Evolutionary conservation across 2,113 vertebrate genomes (phyloP).

Genomic region (Amazona guildingii): DNA sequence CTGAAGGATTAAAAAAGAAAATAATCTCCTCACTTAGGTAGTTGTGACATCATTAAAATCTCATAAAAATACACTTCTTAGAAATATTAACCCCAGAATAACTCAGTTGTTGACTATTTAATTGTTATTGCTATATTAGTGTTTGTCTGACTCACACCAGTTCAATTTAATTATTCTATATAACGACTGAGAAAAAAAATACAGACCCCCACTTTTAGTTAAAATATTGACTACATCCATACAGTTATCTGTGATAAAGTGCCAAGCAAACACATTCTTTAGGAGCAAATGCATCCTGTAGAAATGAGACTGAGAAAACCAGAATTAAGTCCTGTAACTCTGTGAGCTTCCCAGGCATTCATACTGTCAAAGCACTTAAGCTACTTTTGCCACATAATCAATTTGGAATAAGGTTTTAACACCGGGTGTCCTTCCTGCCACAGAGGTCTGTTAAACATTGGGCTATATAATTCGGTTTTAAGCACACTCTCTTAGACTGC

Average conservation of each 20-base stretch:
- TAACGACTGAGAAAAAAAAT: not conserved
- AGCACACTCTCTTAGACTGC: not conserved
- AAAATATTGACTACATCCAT: not conserved
- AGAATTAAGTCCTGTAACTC: not conserved
- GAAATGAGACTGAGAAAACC: not conserved
- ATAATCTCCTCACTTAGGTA: not conserved
- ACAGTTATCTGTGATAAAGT: not conserved
- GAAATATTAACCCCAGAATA: not conserved
- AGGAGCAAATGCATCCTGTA: not conserved
- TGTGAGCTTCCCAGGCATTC: not conserved
- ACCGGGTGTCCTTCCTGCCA: not conserved
- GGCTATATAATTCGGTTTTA: not conserved
- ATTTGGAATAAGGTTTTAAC: not conserved
- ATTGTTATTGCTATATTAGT: not conserved
- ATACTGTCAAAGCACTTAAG: not conserved
- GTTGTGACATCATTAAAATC: not conserved
- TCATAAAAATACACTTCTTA: not conserved
- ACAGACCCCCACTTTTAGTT: not conserved
- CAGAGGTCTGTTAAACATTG: not conserved
- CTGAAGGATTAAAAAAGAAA: not conserved
- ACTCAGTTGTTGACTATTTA: not conserved
- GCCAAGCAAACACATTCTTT: not conserved
- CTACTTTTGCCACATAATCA: not conserved
- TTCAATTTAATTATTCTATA: not conserved
- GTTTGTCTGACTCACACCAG: not conserved